Conservation (phyloP, 1,140 invertebrate genomes). For the Panagrolaimus sp. region DNA sequence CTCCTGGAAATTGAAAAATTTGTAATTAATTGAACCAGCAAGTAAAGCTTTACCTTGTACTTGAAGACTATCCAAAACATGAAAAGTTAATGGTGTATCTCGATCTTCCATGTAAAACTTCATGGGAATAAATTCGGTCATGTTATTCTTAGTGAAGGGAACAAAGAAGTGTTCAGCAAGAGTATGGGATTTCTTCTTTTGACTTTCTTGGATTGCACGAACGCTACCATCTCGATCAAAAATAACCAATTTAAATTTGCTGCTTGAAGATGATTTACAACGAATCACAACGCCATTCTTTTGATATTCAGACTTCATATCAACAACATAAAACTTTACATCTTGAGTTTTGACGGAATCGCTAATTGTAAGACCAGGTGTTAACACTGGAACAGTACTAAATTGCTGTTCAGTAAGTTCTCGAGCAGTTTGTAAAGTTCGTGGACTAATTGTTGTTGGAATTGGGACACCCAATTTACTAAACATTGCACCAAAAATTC, state of each 20-base stretch:
- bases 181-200: constrained; percentile 51
- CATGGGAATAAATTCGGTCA: constrained; percentile 43
- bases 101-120: constrained; percentile 58
- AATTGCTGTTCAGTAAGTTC: constrained; percentile 29
- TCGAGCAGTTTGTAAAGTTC: constrained; percentile 54
- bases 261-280: constrained; percentile 51
- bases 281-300: constrained; percentile 54
- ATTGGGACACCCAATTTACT: constrained; percentile 58
- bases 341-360: constrained; percentile 49
- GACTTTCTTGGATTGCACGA: constrained; percentile 53
- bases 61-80: constrained; percentile 56
- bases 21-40: neutral
- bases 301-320: constrained; percentile 40
- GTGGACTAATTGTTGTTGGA: constrained; percentile 55
- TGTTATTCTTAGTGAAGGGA: constrained; percentile 43
- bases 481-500: constrained; percentile 58
- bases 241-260: constrained; percentile 59
- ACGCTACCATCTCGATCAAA: constrained; percentile 58
- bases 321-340: constrained; percentile 51
- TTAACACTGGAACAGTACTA: constrained; percentile 21
- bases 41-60: constrained; percentile 34
- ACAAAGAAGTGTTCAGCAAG: constrained; percentile 59
- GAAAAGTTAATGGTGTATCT: constrained; percentile 52
- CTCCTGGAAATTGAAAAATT: constrained; percentile 31
- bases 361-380: constrained; percentile 36